Evolutionary conservation across 2,113 vertebrate species (phyloP), one percentile per base, ranked within the genome.

Genomic region (Oryzias curvinotus): DNA sequence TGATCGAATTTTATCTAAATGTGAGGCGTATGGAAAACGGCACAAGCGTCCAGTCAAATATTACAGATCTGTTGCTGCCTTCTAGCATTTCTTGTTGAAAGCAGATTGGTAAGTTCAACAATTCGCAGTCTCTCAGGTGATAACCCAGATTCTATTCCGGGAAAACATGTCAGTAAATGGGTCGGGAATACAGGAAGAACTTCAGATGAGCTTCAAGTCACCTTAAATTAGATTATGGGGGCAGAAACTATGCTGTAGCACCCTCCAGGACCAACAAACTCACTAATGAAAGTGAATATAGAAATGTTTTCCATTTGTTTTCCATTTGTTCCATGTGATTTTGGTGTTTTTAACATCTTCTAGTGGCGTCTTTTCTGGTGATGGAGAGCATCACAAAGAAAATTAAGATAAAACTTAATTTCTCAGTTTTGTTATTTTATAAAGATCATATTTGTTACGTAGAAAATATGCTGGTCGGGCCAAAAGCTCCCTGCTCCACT

Each of bases 61-160:
- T 46, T 62, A 15, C 51, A 30, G n/a, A 36, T 36, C 3, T 36
- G 10, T 36, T 47, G 56, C 7, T 48, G 5, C 7, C 7, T 5
- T 30, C 49, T 28, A 43, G 26, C 7, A 26, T 0, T 16, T 61
- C 51, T 50, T n/a, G 6, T 16, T 25, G 41, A 64, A 52, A 43
- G 15, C 65, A 62, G 19, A 62, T 47, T 56, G 51, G 45, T 44
- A 59, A 65, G 28, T 43, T 46, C 51, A 46, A 59, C 46, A 43
- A 41, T 53, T 49, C 16, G 28, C 61, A 49, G 65, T 73, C 74
- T 84, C 87, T 71, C 45, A 71, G 82, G 82, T 81, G 71, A 64
- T 65, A 82, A 83, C 77, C 86, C 72, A 87, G 18, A 77, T 91
- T 80, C 90, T 90, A 90, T 89, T 90, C 68, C 57, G 77, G 88